A percentile compares a stretch with the other conserved stretches of the same genome.
phyloP scores from a whole-genome alignment of 2,113 vertebrate genomes.

The Saguinus midas region DNA sequence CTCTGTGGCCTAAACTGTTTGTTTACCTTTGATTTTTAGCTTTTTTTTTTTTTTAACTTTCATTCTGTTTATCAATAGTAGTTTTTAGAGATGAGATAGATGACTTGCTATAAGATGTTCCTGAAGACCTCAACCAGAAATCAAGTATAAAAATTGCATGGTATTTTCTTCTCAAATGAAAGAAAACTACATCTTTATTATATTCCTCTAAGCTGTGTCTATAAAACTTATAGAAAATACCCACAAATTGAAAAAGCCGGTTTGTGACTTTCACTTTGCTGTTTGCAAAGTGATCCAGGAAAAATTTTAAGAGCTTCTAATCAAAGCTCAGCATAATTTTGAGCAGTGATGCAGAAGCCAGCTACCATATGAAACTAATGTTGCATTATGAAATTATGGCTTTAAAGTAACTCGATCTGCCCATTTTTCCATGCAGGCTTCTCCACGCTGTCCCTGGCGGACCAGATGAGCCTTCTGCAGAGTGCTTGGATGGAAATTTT shows the following conservation, averaged over 20 bases:
- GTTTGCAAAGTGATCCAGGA: not conserved
- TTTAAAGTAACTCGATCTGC: constrained; percentile 66
- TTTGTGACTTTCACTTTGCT: constrained; percentile 32
- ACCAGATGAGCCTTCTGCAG: constrained; percentile 99
- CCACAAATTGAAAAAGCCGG: not conserved
- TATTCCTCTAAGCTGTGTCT: not conserved
- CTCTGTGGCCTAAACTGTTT: not conserved
- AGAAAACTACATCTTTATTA: not conserved
- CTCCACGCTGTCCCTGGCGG: constrained; percentile 98
- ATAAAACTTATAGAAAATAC: not conserved
- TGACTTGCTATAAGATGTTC: not conserved
- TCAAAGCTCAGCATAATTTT: not conserved
- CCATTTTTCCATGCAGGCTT: constrained; percentile 88
- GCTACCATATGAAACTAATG: constrained; percentile 1
- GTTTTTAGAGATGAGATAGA: not conserved
- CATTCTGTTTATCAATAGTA: not conserved
- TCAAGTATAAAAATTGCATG: not conserved
- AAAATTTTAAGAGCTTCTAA: not conserved
- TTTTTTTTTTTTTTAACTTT: not conserved
- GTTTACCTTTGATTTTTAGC: rapidly evolving
- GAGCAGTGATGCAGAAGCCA: not conserved
- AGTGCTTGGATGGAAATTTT: constrained; percentile 99
- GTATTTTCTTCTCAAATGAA: constrained; percentile 20
- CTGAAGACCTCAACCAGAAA: not conserved
- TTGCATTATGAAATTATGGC: constrained; percentile 48